Conservation (phyloP, 2,888 invertebrate species). For the Macrosoma leucophasiata region DNA sequence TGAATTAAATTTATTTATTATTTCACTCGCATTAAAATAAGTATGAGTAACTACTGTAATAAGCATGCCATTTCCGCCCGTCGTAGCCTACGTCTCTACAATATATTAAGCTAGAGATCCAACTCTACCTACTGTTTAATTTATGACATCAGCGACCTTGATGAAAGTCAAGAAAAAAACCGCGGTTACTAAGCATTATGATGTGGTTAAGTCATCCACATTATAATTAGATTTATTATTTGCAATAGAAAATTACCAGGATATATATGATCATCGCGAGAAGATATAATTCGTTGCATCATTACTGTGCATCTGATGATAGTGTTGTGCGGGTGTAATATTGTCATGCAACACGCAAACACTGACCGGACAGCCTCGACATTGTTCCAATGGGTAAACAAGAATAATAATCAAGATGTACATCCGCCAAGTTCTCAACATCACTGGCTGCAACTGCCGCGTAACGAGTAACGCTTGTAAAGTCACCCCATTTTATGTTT, state of each 20-base stretch:
- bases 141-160: slow-evolving; percentile 36
- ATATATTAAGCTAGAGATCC: too few relatives aligned
- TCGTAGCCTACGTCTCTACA: too few relatives aligned
- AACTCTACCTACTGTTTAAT: slow-evolving; percentile 20
- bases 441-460: slow-evolving; percentile 9
- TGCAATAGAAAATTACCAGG: slow-evolving; percentile 25
- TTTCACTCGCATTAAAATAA: too few relatives aligned
- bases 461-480: slow-evolving; percentile 4
- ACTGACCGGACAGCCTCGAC: slow-evolving; percentile 39
- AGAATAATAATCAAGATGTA: slow-evolving; percentile 41
- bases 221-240: slow-evolving; percentile 26
- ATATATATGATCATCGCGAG: slow-evolving; percentile 17
- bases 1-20: too few relatives aligned
- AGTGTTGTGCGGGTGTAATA: slow-evolving; percentile 26
- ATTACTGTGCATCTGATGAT: slow-evolving; percentile 22
- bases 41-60: too few relatives aligned
- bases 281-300: slow-evolving; percentile 24
- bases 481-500: neutral
- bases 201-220: slow-evolving; percentile 30
- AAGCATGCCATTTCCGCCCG: too few relatives aligned
- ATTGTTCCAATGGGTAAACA: slow-evolving; percentile 42
- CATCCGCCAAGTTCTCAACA: slow-evolving; percentile 31
- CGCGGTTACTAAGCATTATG: slow-evolving; percentile 22
- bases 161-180: slow-evolving; percentile 29
- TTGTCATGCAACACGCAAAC: slow-evolving; percentile 41